phyloP scores from a whole-genome alignment of 2,888 invertebrate genomes.

The Caenorhabditis wallacei region DNA sequence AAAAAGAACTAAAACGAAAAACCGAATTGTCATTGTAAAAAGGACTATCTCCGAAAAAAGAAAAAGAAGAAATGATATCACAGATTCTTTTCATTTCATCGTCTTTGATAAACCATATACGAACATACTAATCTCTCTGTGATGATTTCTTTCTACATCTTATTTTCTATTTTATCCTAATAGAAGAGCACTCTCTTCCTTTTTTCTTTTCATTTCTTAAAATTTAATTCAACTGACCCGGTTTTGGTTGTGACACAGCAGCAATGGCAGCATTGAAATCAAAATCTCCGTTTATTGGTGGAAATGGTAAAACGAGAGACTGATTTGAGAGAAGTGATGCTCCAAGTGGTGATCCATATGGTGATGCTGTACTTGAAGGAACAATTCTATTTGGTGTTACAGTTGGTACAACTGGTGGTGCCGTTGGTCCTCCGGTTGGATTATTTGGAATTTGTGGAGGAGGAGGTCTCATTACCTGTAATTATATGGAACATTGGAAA shows the following conservation, averaged over 20 bases:
- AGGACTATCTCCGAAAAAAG: slow-evolving; percentile 16
- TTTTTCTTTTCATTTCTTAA: neutral
- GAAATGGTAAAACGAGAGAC: slow-evolving; percentile 46
- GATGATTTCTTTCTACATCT: neutral
- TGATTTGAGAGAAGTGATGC: slow-evolving; percentile 51
- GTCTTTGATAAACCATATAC: neutral
- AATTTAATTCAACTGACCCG: slow-evolving; percentile 26
- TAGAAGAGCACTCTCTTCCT: no score
- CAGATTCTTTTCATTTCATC: neutral
- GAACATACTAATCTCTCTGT: neutral
- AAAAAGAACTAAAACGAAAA: slow-evolving; percentile 7
- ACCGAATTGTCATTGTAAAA: slow-evolving; percentile 15
- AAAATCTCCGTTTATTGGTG: slow-evolving; percentile 61
- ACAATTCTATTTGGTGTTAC: slow-evolving; percentile 40
- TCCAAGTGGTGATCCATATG: slow-evolving; percentile 66
- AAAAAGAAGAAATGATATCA: slow-evolving; percentile 23
- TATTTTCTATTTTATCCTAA: no score
- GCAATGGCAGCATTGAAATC: slow-evolving; percentile 69
- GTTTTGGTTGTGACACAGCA: slow-evolving; percentile 61
- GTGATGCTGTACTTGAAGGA: slow-evolving; percentile 53
- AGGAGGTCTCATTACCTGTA: slow-evolving; percentile 59
- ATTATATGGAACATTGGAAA: neutral
- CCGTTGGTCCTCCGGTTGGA: neutral
- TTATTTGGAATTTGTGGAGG: slow-evolving; percentile 46
- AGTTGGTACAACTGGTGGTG: slow-evolving; percentile 1